Evolutionary conservation across 2,113 vertebrate genomes (phyloP).

Genomic region (Pao palembangensis): DNA sequence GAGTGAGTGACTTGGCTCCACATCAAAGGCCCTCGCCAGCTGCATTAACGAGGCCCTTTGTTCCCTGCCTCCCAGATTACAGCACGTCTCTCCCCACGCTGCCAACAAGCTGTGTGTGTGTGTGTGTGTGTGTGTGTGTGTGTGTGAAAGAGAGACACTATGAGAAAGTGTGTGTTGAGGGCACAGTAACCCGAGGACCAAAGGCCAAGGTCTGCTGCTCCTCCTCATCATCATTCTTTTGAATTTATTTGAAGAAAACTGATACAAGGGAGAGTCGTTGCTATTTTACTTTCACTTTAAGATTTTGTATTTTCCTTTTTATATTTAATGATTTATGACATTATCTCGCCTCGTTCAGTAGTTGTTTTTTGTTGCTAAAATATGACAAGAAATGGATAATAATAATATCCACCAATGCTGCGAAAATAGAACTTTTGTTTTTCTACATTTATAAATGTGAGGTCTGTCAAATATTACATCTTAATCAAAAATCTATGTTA

Average conservation of each 20-base stretch:
- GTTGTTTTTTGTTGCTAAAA: too few relatives aligned
- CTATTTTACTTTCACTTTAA: too few relatives aligned
- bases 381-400: too few relatives aligned
- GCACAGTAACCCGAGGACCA: slow-evolving; percentile 73
- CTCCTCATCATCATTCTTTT: slow-evolving; percentile 28
- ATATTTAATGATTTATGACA: too few relatives aligned
- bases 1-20: slow-evolving; percentile 88
- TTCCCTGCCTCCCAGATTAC: slow-evolving; percentile 90
- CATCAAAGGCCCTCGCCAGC: slow-evolving; percentile 87
- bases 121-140: slow-evolving; percentile 26
- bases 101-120: slow-evolving; percentile 61
- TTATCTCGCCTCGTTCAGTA: too few relatives aligned
- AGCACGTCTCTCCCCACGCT: slow-evolving; percentile 83
- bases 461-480: too few relatives aligned
- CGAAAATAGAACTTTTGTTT: too few relatives aligned
- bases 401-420: too few relatives aligned
- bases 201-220: slow-evolving; percentile 60
- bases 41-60: slow-evolving; percentile 95
- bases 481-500: too few relatives aligned
- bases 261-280: too few relatives aligned
- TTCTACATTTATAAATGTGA: too few relatives aligned
- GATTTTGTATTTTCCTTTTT: too few relatives aligned
- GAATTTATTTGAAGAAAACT: background rate
- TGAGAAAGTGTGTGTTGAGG: slow-evolving; percentile 43
- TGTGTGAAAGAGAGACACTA: slow-evolving; percentile 1